These are phyloP conservation scores for Himalopsyche tibetana DNA, from an alignment of 2,888 invertebrate species.

Conservation along the genomic window DNA sequence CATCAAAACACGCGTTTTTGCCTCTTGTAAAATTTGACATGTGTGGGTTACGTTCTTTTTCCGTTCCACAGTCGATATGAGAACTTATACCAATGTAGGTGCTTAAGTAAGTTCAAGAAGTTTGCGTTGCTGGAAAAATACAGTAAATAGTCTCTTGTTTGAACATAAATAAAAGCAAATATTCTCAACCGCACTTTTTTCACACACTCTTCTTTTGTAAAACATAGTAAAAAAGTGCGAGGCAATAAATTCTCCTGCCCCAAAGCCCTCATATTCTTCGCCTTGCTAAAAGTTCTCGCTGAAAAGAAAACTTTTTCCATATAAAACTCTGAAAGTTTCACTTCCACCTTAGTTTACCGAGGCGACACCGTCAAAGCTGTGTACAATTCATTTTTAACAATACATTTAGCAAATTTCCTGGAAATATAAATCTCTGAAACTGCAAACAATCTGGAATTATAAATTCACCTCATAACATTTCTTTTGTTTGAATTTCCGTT, in stretches of 20 bases:
- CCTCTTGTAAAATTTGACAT: too few species aligned
- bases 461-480: not conserved
- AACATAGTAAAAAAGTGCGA: slow-evolving; percentile 5
- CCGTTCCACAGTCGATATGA: too few species aligned
- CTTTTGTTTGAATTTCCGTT: not conserved
- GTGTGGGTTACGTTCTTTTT: too few species aligned
- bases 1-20: too few species aligned
- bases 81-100: too few species aligned
- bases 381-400: slow-evolving; percentile 2
- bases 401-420: not conserved
- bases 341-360: not conserved
- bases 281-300: not conserved
- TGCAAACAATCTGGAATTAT: slow-evolving; percentile 6
- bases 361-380: not conserved
- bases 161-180: not conserved
- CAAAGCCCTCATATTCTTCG: not conserved
- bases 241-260: not conserved
- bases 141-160: too few species aligned
- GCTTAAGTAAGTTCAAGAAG: too few species aligned
- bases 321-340: not conserved
- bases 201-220: not conserved
- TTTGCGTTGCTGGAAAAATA: too few species aligned
- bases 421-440: not conserved
- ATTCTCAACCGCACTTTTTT: not conserved
- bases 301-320: slow-evolving; percentile 26